Percentiles rank a stretch among this genome's conserved stretches.
These are phyloP conservation scores for Heliangelus exortis DNA, from an alignment of 2,797 vertebrate genomes.

Conservation along the genomic window DNA sequence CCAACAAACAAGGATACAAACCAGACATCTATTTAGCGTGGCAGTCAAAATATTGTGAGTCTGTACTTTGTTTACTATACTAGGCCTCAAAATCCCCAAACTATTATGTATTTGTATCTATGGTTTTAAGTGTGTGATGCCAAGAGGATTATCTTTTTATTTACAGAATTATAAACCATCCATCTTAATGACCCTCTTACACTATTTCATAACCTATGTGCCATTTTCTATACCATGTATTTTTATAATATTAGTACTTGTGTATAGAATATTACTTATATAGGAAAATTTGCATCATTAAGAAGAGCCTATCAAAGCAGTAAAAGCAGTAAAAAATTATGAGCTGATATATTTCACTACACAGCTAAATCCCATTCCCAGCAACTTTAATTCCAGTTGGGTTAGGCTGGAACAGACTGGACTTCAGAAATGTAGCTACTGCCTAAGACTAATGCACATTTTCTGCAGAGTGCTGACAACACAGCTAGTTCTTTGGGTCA, in stretches of 20 bases:
- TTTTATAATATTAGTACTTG: not conserved
- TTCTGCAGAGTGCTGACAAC: not conserved
- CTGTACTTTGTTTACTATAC: not conserved
- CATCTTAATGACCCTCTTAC: not conserved
- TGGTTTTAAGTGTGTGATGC: not conserved
- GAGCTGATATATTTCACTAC: not conserved
- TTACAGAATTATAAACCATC: not conserved
- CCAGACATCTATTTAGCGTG: no score
- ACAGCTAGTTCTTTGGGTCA: not conserved
- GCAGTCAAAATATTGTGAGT: not conserved
- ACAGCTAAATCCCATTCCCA: not conserved
- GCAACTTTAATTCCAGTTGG: not conserved
- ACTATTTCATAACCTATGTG: not conserved
- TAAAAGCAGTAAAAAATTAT: accelerated
- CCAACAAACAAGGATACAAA: not conserved
- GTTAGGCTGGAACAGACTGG: not conserved
- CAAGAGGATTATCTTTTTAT: not conserved
- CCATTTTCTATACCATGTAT: not conserved
- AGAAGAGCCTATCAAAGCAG: not conserved
- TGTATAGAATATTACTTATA: not conserved
- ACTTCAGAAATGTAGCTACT: accelerated
- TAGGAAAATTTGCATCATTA: not conserved
- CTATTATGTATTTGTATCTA: not conserved
- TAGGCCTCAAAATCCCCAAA: not conserved
- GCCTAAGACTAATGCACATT: accelerated